Conservation (phyloP, 2,113 vertebrate species). For the Trogon surrucura region DNA sequence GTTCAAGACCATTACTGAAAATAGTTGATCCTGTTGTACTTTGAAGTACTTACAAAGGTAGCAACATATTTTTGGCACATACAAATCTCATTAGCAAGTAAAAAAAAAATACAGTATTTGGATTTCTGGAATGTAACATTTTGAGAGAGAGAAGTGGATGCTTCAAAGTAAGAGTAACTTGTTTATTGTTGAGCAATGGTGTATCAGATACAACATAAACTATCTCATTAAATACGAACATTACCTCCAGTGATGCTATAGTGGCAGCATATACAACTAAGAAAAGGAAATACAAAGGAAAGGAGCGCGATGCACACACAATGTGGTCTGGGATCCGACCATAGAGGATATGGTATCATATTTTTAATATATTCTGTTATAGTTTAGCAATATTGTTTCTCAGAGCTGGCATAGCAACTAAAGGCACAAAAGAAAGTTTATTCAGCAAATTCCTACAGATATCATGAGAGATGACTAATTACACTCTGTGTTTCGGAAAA, state of each 20-base stretch:
- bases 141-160: background rate
- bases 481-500: background rate
- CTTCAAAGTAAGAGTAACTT: background rate
- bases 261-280: background rate
- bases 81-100: background rate
- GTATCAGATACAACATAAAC: background rate
- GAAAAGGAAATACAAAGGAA: background rate
- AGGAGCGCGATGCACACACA: background rate
- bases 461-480: background rate
- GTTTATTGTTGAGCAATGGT: background rate
- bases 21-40: background rate
- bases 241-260: background rate
- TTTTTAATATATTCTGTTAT: background rate
- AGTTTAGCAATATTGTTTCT: background rate
- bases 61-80: background rate
- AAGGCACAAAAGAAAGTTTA: background rate
- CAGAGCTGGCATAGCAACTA: background rate
- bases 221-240: background rate
- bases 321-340: background rate
- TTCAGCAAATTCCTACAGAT: background rate
- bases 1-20: background rate
- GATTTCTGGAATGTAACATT: background rate
- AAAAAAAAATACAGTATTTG: background rate
- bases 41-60: background rate
- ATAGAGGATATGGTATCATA: background rate